Evolutionary conservation across 2,888 invertebrate genomes (phyloP), one percentile per base, ranked within the genome.

Genomic region (Campoplex nolae): DNA sequence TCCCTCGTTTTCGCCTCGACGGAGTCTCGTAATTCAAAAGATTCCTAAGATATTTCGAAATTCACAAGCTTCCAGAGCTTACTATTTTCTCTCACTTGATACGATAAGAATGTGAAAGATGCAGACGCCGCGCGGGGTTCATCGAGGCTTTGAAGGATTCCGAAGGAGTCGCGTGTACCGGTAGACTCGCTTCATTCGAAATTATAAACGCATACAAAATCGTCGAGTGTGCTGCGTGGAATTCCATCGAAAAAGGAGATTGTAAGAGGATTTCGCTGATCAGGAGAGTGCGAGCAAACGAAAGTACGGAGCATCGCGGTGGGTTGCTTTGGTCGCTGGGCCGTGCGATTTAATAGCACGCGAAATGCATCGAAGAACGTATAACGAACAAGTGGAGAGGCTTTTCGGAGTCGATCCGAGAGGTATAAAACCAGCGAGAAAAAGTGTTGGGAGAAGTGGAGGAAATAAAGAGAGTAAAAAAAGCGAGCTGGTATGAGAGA

Each of bases 401-500:
- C 18, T 38, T 79, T 70, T 79, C 58, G 79, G 58, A 56, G 45
- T 48, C 79, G 71, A 58, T 35, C n/a, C 28, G 56, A 80, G 70
- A 71, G 54, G 3, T 32, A 23, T 23, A 48, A 78, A 68, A 67
- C 48, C 54, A 16, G 8, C 23, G 23, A 68, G 54, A 35, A 28
- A 74, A 56, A 35, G 4, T 23, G 74, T 23, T n/a, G 28, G 42
- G 42, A 65, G 56, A 76, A n/a, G 23, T 23, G 23, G 23, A 23
- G 23, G 23, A 23, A 42, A 58, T 16, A 76, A 28, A 51, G 58
- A 75, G 80, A 51, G 73, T 9, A 45, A 82, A 48, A 28, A 73
- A 58, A 45, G 38, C 23, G 78, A 54, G 74, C 54, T 62, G 73
- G 67, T 58, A 67, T 45, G 85, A 74, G 68, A 70, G 80, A 70